Evolutionary conservation across 1,140 invertebrate species (phyloP), one percentile per base, ranked within the genome.

Genomic region (Brachionus paranguensis): DNA sequence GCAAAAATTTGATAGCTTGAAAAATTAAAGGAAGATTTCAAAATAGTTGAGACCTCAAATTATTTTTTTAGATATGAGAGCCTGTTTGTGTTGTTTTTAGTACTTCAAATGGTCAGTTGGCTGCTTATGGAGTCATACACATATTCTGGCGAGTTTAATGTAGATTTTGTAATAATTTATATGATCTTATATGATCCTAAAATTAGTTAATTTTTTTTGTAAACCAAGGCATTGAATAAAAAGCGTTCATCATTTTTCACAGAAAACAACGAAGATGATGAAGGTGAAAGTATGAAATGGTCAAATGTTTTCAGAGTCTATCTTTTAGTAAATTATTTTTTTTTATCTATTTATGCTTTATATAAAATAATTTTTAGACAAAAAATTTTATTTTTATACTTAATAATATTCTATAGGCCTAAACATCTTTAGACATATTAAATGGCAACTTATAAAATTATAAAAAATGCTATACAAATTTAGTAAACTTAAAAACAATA

Each of bases 21-120:
- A 2, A 29, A 29, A 29, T 1, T 29, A 29, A 29, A 29, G 2
- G 27, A 0, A 29, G 27, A 29, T 29, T 29, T 29, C 3, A 29
- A 29, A 29, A 29, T 29, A 29, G 27, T 29, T 2, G 27, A 29
- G 27, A 29, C 3, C 47, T 79, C 11, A 37, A 74, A 11, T 79
- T 5, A 14, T n/a, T 55, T n/a, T 12, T 55, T 33, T 81, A 90
- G 89, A 45, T 89, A 92, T 87, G 91, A 92, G 86, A 88, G 87
- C 7, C 85, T 92, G 27, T 92, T 92, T 17, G 85, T 90, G 20
- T 85, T 91, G 76, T 87, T 87, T 81, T 85, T 87, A 8, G 91
- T 90, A 91, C 78, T 91, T 41, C 78, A 85, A 17, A 84, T 91
- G 78, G 91, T 91, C 83, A 64, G 85, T 84, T 74, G 84, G 33